phyloP scores from a whole-genome alignment of 2,797 vertebrate species.

The Clarias platycephalus region DNA sequence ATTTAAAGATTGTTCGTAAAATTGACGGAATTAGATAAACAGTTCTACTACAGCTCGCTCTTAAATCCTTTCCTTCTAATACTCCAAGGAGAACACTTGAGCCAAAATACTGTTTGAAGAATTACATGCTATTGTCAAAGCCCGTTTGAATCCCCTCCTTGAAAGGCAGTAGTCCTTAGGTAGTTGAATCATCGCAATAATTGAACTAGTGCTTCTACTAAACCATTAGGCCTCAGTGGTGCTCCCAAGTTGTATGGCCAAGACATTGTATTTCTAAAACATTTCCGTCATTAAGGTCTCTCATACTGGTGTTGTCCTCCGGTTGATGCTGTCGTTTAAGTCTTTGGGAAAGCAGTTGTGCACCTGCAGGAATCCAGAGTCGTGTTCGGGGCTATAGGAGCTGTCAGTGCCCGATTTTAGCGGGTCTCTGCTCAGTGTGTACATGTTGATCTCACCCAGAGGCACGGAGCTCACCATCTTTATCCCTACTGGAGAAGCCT shows the following conservation, averaged over 20 bases:
- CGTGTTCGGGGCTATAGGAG: conserved; percentile 91
- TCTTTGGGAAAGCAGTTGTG: conserved; percentile 97
- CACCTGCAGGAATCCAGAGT: conserved; percentile 90
- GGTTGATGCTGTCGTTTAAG: conserved; percentile 89
- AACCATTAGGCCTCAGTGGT: conserved; percentile 15
- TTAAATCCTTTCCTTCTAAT: conserved; percentile 7
- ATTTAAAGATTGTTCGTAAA: neutral
- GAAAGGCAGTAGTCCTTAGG: conserved; percentile 10
- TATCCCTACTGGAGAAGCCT: conserved; percentile 84
- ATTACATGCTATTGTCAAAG: neutral
- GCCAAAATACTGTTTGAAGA: conserved; percentile 2
- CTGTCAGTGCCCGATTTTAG: conserved; percentile 81
- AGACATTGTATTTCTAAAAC: conserved; percentile 11
- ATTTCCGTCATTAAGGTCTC: neutral
- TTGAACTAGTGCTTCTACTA: conserved; percentile 27
- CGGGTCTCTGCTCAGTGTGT: conserved; percentile 89
- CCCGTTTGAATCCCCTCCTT: conserved; percentile 1
- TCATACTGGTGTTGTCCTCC: conserved; percentile 96
- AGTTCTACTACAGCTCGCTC: neutral
- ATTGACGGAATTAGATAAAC: conserved; percentile 8
- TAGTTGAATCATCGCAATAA: conserved; percentile 20
- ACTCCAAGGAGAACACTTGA: neutral
- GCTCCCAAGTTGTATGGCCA: conserved; percentile 25
- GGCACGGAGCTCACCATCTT: conserved; percentile 85
- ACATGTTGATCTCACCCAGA: conserved; percentile 94